Percentiles rank a stretch among this genome's conserved stretches.
Conservation (phyloP, 2,888 invertebrate species). For the Sesia bembeciformis region DNA sequence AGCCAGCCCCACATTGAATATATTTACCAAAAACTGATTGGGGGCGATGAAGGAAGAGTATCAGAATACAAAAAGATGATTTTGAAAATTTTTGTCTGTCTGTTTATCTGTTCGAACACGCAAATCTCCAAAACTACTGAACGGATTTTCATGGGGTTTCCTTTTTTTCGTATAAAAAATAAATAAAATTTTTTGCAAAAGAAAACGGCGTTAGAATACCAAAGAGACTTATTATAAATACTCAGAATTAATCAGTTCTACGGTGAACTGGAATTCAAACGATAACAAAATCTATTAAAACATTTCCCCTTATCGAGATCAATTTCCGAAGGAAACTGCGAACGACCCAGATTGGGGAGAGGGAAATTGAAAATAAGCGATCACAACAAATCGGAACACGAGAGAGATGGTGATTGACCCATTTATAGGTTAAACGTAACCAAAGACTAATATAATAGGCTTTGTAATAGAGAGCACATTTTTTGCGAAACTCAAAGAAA, state of each 20-base stretch:
- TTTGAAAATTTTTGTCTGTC: too few species aligned
- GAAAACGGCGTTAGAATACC: too few species aligned
- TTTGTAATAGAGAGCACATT: too few species aligned
- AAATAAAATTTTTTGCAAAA: neutral
- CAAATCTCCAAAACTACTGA: too few species aligned
- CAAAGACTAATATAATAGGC: constrained; percentile 21
- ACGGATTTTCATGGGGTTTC: too few species aligned
- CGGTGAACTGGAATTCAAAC: constrained; percentile 5
- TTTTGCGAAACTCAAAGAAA: too few species aligned
- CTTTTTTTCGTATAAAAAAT: neutral
- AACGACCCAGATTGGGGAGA: constrained; percentile 29
- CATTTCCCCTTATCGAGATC: constrained; percentile 19
- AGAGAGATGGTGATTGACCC: constrained; percentile 30
- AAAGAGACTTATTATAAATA: too few species aligned
- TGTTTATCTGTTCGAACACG: too few species aligned
- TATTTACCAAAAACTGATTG: too few species aligned
- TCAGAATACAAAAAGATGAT: too few species aligned
- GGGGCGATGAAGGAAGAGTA: too few species aligned
- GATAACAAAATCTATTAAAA: constrained; percentile 20
- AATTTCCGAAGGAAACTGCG: constrained; percentile 13
- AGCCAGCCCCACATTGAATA: too few species aligned
- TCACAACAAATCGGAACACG: constrained; percentile 33
- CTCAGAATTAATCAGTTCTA: neutral
- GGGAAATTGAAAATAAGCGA: constrained; percentile 40
- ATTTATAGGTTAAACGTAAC: constrained; percentile 34